Conservation (phyloP, 2,888 invertebrate species). For the Acrocyrtus sp. region DNA sequence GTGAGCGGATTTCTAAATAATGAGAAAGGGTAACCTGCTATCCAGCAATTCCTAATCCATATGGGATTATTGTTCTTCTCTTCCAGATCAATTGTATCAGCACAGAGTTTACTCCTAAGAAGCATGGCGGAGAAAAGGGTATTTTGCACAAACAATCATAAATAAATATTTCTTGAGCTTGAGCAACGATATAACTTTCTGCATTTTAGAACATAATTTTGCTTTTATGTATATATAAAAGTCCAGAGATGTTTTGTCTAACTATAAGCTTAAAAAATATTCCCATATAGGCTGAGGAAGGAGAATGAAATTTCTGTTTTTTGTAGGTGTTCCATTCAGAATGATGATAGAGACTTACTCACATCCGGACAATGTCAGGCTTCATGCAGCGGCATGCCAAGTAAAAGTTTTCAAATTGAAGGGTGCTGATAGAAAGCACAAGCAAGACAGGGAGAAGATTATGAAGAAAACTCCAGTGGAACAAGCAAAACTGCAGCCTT, state of each 20-base stretch:
- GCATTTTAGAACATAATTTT: too few relatives aligned
- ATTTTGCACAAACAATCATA: too few relatives aligned
- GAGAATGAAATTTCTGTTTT: background rate
- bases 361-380: constrained; percentile 71
- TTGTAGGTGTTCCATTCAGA: constrained; percentile 82
- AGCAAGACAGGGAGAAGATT: constrained; percentile 95
- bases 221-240: too few relatives aligned
- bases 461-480: constrained; percentile 83
- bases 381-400: constrained; percentile 96
- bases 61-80: constrained; percentile 9
- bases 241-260: too few relatives aligned
- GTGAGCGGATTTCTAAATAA: too few relatives aligned
- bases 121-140: constrained; percentile 98
- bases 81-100: constrained; percentile 92
- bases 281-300: too few relatives aligned
- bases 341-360: constrained; percentile 92
- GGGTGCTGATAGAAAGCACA: constrained; percentile 96
- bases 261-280: too few relatives aligned
- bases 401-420: constrained; percentile 90
- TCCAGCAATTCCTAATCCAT: too few relatives aligned
- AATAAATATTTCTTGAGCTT: too few relatives aligned
- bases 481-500: constrained; percentile 93
- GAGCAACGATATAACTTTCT: too few relatives aligned
- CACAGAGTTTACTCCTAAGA: constrained; percentile 97
- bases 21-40: too few relatives aligned